Evolutionary conservation across 2,113 vertebrate species (phyloP).

Genomic region (Coregonus clupeaformis): DNA sequence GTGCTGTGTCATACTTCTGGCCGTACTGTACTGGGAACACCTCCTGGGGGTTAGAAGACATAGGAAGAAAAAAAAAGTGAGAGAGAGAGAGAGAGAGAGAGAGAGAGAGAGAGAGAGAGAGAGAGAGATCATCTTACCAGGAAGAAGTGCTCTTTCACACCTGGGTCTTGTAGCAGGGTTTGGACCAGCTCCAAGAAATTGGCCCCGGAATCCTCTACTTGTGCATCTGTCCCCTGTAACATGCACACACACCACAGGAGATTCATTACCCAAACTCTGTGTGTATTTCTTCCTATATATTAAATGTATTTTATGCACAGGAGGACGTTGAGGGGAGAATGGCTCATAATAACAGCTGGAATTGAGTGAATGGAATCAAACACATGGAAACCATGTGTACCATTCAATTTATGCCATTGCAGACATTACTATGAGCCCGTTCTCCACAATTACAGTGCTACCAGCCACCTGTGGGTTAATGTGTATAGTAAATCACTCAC

Average conservation of each 20-base stretch:
- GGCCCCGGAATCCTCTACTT: constrained; percentile 69
- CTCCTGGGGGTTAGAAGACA: constrained; percentile 58
- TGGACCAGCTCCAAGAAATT: constrained; percentile 74
- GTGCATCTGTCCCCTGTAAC: constrained; percentile 59
- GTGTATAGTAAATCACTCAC: constrained; percentile 35
- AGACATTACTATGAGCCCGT: too few relatives aligned
- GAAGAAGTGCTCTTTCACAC: constrained; percentile 67
- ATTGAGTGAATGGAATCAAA: too few relatives aligned
- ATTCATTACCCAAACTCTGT: not conserved
- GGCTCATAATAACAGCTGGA: too few relatives aligned
- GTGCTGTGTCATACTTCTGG: constrained; percentile 68
- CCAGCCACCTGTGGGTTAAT: too few relatives aligned
- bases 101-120: not conserved
- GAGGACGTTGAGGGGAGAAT: too few relatives aligned
- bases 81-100: not conserved
- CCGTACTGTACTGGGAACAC: constrained; percentile 79
- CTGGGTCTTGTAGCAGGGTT: constrained; percentile 61
- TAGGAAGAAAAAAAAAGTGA: not conserved
- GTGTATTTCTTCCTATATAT: not conserved
- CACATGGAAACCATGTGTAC: not conserved
- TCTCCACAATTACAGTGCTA: too few relatives aligned
- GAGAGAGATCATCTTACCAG: constrained; percentile 45
- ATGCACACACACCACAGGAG: not conserved
- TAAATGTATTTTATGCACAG: too few relatives aligned
- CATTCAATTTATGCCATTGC: not conserved